phyloP scores from a whole-genome alignment of 2,888 invertebrate species.

The Acleris holmiana region DNA sequence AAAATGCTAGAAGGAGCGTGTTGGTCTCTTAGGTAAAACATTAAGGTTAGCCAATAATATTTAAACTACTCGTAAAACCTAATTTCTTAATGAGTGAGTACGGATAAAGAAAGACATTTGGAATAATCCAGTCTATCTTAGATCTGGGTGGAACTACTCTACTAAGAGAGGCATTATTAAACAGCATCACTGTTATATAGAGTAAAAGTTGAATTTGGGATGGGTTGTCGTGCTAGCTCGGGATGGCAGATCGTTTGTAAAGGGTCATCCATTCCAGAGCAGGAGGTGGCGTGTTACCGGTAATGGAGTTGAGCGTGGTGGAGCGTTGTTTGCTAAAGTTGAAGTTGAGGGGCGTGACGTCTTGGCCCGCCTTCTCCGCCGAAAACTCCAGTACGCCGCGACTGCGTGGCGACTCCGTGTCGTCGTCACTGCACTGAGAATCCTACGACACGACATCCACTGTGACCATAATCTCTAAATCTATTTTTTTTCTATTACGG shows the following conservation, averaged over 20 bases:
- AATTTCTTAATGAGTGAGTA: conserved; percentile 9
- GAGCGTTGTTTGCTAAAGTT: conserved; percentile 89
- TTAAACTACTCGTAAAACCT: conserved; percentile 19
- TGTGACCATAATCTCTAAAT: background rate
- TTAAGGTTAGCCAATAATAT: conserved; percentile 5
- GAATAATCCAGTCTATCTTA: too few relatives aligned
- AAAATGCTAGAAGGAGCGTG: too few relatives aligned
- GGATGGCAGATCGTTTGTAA: conserved; percentile 21
- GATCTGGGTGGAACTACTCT: conserved; percentile 18
- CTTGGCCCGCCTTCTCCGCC: conserved; percentile 93
- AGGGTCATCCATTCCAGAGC: conserved; percentile 13
- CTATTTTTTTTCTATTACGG: too few relatives aligned
- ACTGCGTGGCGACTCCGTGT: conserved; percentile 81
- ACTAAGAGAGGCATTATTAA: conserved; percentile 25
- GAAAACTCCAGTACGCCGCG: conserved; percentile 93
- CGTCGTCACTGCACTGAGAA: conserved; percentile 80
- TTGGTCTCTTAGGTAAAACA: too few relatives aligned
- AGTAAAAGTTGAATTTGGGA: background rate
- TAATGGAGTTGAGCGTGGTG: conserved; percentile 90
- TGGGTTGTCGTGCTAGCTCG: conserved; percentile 16
- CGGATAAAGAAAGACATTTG: background rate
- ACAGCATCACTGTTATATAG: conserved; percentile 16
- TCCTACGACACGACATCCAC: conserved; percentile 56
- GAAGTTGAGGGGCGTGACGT: conserved; percentile 93
- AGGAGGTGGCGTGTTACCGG: conserved; percentile 80